phyloP scores from a whole-genome alignment of 2,888 invertebrate genomes.

The Eremobia ochroleuca region DNA sequence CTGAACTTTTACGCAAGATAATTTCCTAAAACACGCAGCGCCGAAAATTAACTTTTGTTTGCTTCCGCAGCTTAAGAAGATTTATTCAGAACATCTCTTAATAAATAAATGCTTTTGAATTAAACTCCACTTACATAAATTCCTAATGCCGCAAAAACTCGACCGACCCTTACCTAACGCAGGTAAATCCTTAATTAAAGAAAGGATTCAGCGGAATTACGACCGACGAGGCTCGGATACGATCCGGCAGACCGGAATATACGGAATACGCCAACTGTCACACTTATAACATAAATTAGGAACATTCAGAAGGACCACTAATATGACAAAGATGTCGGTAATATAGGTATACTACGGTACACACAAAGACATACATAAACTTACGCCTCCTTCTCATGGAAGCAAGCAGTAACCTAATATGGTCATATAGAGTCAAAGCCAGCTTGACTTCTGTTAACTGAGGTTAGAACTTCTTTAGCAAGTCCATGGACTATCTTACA shows the following conservation, averaged over 20 bases:
- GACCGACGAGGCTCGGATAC: slow-evolving; percentile 23
- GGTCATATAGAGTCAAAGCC: too few relatives aligned
- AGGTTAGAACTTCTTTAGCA: too few relatives aligned
- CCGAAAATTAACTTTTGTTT: slow-evolving; percentile 37
- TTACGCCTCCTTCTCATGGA: too few relatives aligned
- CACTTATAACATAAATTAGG: background rate
- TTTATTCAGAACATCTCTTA: slow-evolving; percentile 35
- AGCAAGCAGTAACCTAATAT: too few relatives aligned
- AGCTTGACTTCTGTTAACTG: too few relatives aligned
- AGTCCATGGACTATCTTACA: too few relatives aligned
- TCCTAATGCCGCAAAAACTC: slow-evolving; percentile 56
- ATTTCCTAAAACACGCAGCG: slow-evolving; percentile 8
- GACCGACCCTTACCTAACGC: slow-evolving; percentile 45
- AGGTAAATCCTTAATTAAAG: slow-evolving; percentile 68
- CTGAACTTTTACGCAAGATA: background rate
- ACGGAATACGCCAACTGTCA: slow-evolving; percentile 57
- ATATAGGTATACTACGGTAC: too few relatives aligned
- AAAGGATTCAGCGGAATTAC: slow-evolving; percentile 62
- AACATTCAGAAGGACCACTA: slow-evolving; percentile 25
- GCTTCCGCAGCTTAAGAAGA: slow-evolving; percentile 11
- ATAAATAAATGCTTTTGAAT: slow-evolving; percentile 44
- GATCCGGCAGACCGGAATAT: slow-evolving; percentile 49
- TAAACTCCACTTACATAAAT: slow-evolving; percentile 48
- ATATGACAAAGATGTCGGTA: background rate
- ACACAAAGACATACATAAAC: too few relatives aligned